A percentile compares a stretch with the other conserved stretches of the same genome.
Conservation (phyloP, 1,140 invertebrate genomes). For the Drosophila tropicalis region DNA sequence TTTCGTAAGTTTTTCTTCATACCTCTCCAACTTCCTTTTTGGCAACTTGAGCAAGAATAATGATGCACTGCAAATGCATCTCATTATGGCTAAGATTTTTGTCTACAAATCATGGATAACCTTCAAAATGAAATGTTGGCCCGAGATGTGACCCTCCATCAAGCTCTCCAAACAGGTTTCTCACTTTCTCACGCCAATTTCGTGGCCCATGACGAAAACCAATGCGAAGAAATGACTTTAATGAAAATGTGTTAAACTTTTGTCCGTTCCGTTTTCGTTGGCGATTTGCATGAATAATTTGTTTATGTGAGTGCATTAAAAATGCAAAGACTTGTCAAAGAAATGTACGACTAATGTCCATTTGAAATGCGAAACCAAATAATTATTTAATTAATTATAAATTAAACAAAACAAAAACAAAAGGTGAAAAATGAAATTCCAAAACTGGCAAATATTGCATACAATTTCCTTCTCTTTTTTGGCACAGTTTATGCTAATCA, state of each 20-base stretch:
- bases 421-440: conserved; percentile 6
- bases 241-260: conserved; percentile 32
- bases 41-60: conserved; percentile 37
- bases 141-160: not conserved
- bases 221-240: conserved; percentile 38
- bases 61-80: conserved; percentile 42
- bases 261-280: conserved; percentile 10
- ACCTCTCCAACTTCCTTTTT: not conserved
- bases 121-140: conserved; percentile 37
- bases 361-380: conserved; percentile 58
- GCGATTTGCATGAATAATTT: conserved; percentile 30
- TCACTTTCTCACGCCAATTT: conserved; percentile 78
- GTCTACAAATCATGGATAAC: conserved; percentile 44
- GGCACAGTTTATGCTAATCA: conserved; percentile 56
- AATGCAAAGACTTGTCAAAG: conserved; percentile 51
- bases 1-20: conserved; percentile 14
- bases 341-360: conserved; percentile 56
- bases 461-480: conserved; percentile 17
- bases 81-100: conserved; percentile 41
- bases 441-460: conserved; percentile 40
- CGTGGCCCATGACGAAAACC: conserved; percentile 52
- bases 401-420: conserved; percentile 9
- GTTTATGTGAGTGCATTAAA: conserved; percentile 26
- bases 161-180: conserved; percentile 58
- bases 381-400: conserved; percentile 50